Evolutionary conservation across 2,113 vertebrate genomes (phyloP), one percentile per base, ranked within the genome.

Genomic region (Neodontobutis hainanensis): DNA sequence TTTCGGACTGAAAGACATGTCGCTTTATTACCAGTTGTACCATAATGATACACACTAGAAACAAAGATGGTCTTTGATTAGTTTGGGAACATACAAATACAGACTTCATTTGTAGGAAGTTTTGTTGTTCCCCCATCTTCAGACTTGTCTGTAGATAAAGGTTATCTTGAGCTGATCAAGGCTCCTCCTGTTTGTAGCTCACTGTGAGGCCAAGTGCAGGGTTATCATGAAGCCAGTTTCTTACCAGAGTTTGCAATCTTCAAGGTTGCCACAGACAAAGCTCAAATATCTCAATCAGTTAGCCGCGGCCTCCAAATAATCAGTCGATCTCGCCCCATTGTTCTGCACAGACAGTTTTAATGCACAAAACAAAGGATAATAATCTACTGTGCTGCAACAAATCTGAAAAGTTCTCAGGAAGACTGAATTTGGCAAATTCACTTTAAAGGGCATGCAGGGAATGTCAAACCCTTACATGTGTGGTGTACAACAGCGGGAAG

Each of bases 1-100:
- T 86, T 50, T 81, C 68, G 83, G 78, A 92, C 81, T 77, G 81
- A 86, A 90, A 90, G 89, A 85, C 90, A 91, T 90, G 87, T 85
- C 87, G 78, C 75, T 84, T 89, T 83, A 85, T 90, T 80, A 78
- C 44, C 61, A 61, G 40, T 80, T 49, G 75, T 79, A 27, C 62
- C 60, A 79, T 46, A 66, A 86, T 82, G 78, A 53, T 69, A 75
- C 78, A 80, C 68, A 70, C 57, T 71, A 57, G 43, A 75, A 48
- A 27, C 59, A 74, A 38, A 65, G 75, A 80, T 61, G 63, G 65
- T 66, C 70, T 85, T 80, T 70, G 82, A 80, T 87, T 83, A 83
- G 84, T 71, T 83, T 73, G 16, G 60, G 68, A 61, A 74, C 19
- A 43, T 73, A 61, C 7, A n/a, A 68, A 67, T 52, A 70, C 11